These are phyloP conservation scores for Altica lythri DNA, from an alignment of 2,888 invertebrate genomes.

Conservation along the genomic window DNA sequence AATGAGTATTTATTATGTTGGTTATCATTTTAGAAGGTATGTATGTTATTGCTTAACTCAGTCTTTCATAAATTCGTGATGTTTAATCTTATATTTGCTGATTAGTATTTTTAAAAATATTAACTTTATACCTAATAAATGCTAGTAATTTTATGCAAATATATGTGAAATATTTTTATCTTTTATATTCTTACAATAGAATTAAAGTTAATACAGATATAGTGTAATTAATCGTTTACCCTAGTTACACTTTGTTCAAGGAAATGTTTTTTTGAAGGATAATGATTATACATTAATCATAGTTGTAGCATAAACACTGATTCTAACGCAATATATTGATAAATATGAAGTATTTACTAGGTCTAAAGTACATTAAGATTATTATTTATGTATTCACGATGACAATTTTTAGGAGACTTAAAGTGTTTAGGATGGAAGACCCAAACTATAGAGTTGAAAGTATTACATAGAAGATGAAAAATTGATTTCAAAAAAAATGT, in stretches of 20 bases:
- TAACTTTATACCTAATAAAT: no score
- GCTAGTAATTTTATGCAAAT: no score
- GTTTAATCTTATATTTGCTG: not conserved
- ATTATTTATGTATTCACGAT: no score
- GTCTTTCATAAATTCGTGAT: not conserved
- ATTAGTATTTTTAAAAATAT: not conserved
- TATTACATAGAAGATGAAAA: constrained; percentile 39
- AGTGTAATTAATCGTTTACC: constrained; percentile 1
- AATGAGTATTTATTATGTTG: constrained; percentile 17
- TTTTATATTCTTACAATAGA: no score
- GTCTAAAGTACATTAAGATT: not conserved
- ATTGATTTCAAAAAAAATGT: constrained; percentile 43
- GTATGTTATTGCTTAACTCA: not conserved
- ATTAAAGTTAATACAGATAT: constrained; percentile 1
- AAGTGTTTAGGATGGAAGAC: constrained; percentile 37
- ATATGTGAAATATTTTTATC: no score
- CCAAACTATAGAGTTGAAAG: constrained; percentile 39
- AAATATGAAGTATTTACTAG: not conserved
- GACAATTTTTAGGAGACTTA: constrained; percentile 13
- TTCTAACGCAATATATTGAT: not conserved
- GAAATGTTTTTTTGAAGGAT: constrained; percentile 1
- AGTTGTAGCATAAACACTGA: not conserved
- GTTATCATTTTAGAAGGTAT: constrained; percentile 18
- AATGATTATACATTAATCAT: not conserved
- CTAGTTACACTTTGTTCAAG: not conserved